Evolutionary conservation across 2,888 invertebrate species (phyloP), one percentile per base, ranked within the genome.

Genomic region (Parasteatoda lunata): DNA sequence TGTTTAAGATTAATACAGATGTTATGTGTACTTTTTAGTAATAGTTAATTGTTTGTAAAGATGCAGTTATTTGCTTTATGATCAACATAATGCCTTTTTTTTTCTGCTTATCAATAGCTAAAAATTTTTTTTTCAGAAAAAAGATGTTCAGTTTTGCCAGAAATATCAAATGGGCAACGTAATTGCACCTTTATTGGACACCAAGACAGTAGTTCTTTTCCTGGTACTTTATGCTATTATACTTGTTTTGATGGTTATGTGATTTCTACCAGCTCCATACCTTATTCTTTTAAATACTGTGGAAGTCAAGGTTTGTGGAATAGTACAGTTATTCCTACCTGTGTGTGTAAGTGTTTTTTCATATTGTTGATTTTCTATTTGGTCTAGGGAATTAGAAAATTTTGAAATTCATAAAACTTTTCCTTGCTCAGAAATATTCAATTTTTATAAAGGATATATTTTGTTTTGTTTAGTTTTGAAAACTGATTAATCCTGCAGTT

Each of bases 311-410:
- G 73, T 4, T 13, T 51, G 3, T 84, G 83, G 83, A 77, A 84
- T 65, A 65, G 13, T n/a, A 65, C 83, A 13, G 11, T 84, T 52
- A 0, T n/a, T 7, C 83, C 83, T 48, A 15, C 48, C 51, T 84
- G 83, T 66, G 52, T 77, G 9, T 48, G 83, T 84, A 84, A 84
- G 83, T 84, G 71, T 48, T 54, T 77, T 5, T 11, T 45, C 13
- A 65, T 73, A 51, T 15, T 45, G 11, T 30, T 30, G 9, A 6
- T 13, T 59, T 59, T 11, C 59, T 54, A 8, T 75, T 54, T 5
- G 47, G 11, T 9, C 13, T 59, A 3, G 11, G 4, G 6, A 47
- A 9, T 59, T 3, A 8, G 5, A 2, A 45, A 4, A 1, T 75
- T 13, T 15, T 51, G 9, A 8, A 15, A 11, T 70, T 52, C 15